A percentile compares a stretch with the other conserved stretches of the same genome.
Evolutionary conservation across 2,113 vertebrate genomes (phyloP).

Genomic region (Mus pahari): DNA sequence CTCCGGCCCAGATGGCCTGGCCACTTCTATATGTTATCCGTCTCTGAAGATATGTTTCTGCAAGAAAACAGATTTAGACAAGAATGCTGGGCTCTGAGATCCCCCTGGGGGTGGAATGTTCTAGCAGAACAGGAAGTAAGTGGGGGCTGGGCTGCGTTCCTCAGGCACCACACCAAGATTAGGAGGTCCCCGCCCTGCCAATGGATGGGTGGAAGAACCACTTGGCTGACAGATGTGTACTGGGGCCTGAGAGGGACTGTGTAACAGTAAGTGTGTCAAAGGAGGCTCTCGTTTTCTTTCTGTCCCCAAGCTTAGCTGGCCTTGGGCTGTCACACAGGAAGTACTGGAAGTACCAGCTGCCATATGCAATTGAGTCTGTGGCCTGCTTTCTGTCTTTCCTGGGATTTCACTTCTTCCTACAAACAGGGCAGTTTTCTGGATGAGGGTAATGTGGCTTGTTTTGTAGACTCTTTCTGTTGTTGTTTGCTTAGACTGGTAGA

Average conservation of each 20-base stretch:
- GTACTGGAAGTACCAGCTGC: rapidly evolving
- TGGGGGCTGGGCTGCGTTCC: not conserved
- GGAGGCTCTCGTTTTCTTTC: not conserved
- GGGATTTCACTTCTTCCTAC: not conserved
- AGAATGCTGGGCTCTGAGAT: not conserved
- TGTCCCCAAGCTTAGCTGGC: too few relatives aligned
- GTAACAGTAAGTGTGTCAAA: rapidly evolving
- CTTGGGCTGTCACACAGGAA: rapidly evolving
- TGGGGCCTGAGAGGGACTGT: not conserved
- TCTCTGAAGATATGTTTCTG: not conserved
- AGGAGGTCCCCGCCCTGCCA: not conserved
- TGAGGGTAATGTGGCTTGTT: rapidly evolving
- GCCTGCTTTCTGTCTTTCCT: not conserved
- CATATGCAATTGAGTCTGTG: not conserved
- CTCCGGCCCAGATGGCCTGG: constrained; percentile 11
- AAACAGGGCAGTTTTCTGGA: not conserved
- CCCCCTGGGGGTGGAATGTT: constrained; percentile 9
- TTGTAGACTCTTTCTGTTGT: not conserved
- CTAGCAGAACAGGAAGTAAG: constrained; percentile 43
- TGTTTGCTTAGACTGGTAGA: not conserved
- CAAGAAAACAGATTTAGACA: not conserved
- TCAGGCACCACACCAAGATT: not conserved
- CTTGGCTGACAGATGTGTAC: constrained; percentile 31
- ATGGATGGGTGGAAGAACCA: not conserved
- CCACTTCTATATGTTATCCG: not conserved